Percentiles rank a stretch among this genome's conserved stretches.
Conservation (phyloP, 2,888 invertebrate genomes). For the Meghimatium bilineatum region DNA sequence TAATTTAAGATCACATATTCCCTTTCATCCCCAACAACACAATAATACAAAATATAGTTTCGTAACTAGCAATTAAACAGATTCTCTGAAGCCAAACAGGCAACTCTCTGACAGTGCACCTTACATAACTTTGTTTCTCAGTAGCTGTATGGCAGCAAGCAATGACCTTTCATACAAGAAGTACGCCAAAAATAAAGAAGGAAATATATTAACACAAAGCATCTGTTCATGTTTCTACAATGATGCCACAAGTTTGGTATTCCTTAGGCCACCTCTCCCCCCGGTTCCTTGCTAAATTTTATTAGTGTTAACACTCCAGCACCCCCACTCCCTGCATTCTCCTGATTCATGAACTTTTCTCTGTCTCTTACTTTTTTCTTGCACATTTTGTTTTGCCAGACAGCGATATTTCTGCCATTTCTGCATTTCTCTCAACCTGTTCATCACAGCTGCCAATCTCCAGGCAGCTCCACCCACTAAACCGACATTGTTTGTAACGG, state of each 20-base stretch:
- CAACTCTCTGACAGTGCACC: neutral
- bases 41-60: too few species aligned
- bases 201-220: neutral
- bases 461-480: neutral
- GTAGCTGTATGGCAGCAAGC: neutral
- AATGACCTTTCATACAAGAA: neutral
- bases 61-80: neutral
- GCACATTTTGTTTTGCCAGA: neutral
- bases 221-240: neutral
- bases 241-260: neutral
- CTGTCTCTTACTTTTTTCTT: neutral
- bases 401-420: slow-evolving; percentile 12
- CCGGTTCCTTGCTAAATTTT: neutral
- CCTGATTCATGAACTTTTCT: neutral
- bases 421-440: neutral
- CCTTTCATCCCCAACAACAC: too few species aligned
- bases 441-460: slow-evolving; percentile 7
- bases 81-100: neutral
- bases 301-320: neutral
- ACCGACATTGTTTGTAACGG: neutral
- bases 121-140: neutral
- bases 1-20: too few species aligned
- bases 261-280: neutral
- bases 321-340: neutral
- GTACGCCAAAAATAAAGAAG: neutral